phyloP scores from a whole-genome alignment of 2,113 vertebrate genomes.

The Alouatta palliata region DNA sequence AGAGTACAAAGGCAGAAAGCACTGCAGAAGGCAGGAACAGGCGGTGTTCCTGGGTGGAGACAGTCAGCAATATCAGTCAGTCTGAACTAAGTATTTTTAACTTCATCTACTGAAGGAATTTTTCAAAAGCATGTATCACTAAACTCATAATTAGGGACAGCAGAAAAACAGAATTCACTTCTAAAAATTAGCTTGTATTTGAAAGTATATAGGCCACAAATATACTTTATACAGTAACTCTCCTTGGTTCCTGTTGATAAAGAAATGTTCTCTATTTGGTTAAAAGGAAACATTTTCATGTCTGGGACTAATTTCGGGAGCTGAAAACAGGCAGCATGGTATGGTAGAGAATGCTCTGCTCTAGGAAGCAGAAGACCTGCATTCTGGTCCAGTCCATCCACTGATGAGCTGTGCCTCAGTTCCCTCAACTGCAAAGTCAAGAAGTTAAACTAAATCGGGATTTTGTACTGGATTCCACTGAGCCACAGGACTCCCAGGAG shows the following conservation, averaged over 20 bases:
- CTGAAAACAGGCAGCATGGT: neutral
- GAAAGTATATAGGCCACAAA: neutral
- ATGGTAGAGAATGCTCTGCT: neutral
- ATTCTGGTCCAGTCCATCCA: neutral
- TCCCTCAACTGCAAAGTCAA: neutral
- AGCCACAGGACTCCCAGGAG: neutral
- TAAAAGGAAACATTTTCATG: neutral
- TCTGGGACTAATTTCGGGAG: neutral
- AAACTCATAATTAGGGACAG: neutral
- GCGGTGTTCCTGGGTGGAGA: neutral
- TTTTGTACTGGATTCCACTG: neutral
- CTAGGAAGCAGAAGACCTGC: neutral
- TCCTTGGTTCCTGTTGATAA: neutral
- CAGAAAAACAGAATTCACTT: neutral
- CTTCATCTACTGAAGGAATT: neutral
- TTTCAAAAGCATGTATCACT: neutral
- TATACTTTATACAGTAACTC: neutral
- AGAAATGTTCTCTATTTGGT: neutral
- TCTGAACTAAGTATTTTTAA: neutral
- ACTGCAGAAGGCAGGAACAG: neutral
- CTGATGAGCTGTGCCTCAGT: neutral
- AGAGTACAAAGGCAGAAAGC: neutral
- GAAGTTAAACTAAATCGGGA: neutral
- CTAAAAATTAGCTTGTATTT: neutral
- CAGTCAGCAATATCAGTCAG: neutral